phyloP scores from a whole-genome alignment of 30 jellyfish, hydroid and myxozoan genomes.

The Cassiopea andromeda region DNA sequence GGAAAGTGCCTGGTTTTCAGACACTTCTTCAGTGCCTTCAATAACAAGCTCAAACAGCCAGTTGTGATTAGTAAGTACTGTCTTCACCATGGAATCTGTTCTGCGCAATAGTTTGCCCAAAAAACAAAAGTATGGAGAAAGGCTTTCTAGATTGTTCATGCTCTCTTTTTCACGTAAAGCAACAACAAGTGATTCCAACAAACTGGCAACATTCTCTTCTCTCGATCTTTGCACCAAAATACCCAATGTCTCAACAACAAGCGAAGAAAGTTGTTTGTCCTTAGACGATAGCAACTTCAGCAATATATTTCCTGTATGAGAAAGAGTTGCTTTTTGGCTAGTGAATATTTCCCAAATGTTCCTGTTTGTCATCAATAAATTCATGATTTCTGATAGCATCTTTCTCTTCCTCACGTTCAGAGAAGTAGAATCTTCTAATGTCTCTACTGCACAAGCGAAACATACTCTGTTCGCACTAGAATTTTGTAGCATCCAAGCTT shows the following conservation, averaged over 20 bases:
- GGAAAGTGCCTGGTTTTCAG: slow-evolving; percentile 32
- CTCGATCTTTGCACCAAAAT: slow-evolving; percentile 39
- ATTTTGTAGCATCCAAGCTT: slow-evolving; percentile 69
- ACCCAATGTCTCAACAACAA: slow-evolving; percentile 67
- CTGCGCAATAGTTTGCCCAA: slow-evolving; percentile 62
- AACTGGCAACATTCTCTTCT: slow-evolving; percentile 34
- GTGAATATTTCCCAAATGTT: slow-evolving; percentile 49
- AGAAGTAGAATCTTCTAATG: slow-evolving; percentile 57
- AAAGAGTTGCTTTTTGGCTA: slow-evolving; percentile 19
- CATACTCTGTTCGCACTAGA: slow-evolving; percentile 54
- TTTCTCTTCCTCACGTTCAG: slow-evolving; percentile 68
- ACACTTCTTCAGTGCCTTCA: slow-evolving; percentile 12
- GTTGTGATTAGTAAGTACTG: slow-evolving; percentile 2
- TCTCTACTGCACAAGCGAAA: slow-evolving; percentile 90
- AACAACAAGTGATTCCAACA: slow-evolving; percentile 36
- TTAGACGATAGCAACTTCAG: slow-evolving; percentile 48
- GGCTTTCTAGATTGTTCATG: not conserved
- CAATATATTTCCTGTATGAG: slow-evolving; percentile 61
- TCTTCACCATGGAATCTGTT: slow-evolving; percentile 22
- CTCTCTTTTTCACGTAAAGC: slow-evolving; percentile 5
- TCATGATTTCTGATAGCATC: slow-evolving; percentile 66
- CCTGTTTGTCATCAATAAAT: slow-evolving; percentile 51
- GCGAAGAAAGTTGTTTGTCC: slow-evolving; percentile 48
- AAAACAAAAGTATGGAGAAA: slow-evolving; percentile 13
- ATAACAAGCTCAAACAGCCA: slow-evolving; percentile 61